Evolutionary conservation across 1,140 invertebrate genomes (phyloP).

Genomic region (Ceratina australensis): DNA sequence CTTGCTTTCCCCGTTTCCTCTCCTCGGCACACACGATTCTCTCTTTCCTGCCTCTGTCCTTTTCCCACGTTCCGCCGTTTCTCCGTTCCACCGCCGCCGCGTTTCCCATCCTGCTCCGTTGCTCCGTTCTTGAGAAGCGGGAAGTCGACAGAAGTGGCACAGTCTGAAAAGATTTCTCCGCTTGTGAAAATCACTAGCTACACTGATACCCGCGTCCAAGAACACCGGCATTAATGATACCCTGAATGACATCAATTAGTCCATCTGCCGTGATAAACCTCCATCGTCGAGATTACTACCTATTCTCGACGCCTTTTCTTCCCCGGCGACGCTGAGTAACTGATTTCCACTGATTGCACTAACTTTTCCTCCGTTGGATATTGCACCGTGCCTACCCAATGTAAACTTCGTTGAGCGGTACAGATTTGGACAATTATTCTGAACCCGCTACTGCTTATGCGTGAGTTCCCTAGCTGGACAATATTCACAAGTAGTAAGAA

Average conservation of each 20-base stretch:
- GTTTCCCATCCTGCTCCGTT: constrained; percentile 17
- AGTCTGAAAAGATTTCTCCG: constrained; percentile 71
- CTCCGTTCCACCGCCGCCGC: neutral
- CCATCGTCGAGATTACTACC: constrained; percentile 42
- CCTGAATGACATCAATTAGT: constrained; percentile 77
- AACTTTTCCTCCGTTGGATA: neutral
- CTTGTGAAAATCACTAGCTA: constrained; percentile 64
- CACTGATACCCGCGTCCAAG: constrained; percentile 61
- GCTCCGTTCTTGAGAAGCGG: constrained; percentile 49
- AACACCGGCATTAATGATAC: constrained; percentile 69
- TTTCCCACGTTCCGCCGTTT: neutral
- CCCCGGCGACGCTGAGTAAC: constrained; percentile 24
- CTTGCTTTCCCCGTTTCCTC: constrained; percentile 47
- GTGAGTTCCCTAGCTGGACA: too few species aligned
- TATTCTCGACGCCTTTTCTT: constrained; percentile 39
- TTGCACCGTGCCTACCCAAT: neutral
- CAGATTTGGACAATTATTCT: too few species aligned
- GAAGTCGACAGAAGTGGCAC: constrained; percentile 67
- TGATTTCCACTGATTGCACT: constrained; percentile 23
- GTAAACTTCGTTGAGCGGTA: constrained; percentile 10
- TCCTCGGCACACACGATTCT: constrained; percentile 42
- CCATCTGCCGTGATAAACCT: constrained; percentile 60
- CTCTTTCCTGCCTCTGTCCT: neutral
- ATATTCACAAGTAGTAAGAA: too few species aligned
- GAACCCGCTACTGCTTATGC: too few species aligned